Conservation (phyloP, 1,140 invertebrate species). For the Bombus sibiricus region DNA sequence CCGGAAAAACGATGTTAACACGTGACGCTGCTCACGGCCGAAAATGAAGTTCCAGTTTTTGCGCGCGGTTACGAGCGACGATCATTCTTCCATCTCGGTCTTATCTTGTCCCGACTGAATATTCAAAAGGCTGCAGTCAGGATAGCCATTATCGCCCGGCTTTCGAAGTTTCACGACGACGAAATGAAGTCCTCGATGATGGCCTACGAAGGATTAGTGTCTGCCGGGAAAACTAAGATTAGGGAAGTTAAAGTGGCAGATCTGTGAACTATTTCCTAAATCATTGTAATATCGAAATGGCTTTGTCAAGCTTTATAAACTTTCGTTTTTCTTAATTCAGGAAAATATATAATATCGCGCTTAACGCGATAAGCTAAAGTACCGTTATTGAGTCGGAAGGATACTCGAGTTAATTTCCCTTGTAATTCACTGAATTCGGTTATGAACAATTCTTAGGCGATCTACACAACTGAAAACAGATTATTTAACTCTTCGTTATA, state of each 20-base stretch:
- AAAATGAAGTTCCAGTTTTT: slow-evolving; percentile 19
- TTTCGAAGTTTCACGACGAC: slow-evolving; percentile 2
- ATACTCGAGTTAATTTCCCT: neutral
- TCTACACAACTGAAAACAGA: neutral
- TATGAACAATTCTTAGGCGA: neutral
- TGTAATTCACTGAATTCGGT: neutral
- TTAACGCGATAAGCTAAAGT: neutral
- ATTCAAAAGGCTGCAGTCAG: neutral
- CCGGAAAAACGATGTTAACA: slow-evolving; percentile 51
- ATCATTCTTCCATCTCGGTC: slow-evolving; percentile 28
- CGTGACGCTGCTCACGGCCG: neutral
- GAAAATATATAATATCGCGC: neutral
- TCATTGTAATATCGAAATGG: neutral
- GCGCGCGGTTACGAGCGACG: slow-evolving; percentile 31
- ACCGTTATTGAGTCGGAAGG: too few relatives aligned
- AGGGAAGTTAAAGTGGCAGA: neutral
- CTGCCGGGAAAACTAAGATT: neutral
- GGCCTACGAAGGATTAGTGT: neutral
- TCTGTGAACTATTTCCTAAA: neutral
- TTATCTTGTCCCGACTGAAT: slow-evolving; percentile 24
- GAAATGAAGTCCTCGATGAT: neutral
- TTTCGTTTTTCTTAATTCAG: neutral
- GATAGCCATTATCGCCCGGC: slow-evolving; percentile 1
- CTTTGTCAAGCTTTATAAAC: neutral
- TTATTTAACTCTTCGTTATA: too few relatives aligned